Percentiles rank a stretch among this genome's conserved stretches.
Conservation (phyloP, 92 coral and sea anemone species). For the Bergia sp. region DNA sequence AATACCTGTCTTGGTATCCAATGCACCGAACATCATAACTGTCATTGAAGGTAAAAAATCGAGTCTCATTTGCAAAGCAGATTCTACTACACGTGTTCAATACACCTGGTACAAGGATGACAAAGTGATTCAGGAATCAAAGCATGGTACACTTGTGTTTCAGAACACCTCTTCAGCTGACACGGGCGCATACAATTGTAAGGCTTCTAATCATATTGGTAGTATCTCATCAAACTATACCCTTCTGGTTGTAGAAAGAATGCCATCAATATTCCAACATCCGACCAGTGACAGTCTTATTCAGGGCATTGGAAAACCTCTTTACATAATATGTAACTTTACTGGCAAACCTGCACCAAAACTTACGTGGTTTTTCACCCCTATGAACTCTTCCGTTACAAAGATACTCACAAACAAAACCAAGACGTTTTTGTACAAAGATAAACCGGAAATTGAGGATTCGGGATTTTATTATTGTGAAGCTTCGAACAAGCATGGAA, state of each 20-base stretch:
- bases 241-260: constrained; percentile 52
- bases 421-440: constrained; percentile 48
- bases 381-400: constrained; percentile 36
- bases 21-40: constrained; percentile 24
- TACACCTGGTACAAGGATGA: constrained; percentile 66
- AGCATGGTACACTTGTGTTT: constrained; percentile 46
- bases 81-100: constrained; percentile 39
- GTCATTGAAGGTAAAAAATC: constrained; percentile 45
- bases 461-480: constrained; percentile 63
- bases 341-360: constrained; percentile 65
- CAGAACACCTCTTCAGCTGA: constrained; percentile 36
- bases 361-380: constrained; percentile 63
- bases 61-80: constrained; percentile 49
- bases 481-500: constrained; percentile 63
- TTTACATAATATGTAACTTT: constrained; percentile 58
- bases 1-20: constrained; percentile 45
- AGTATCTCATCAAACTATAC: constrained; percentile 66
- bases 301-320: constrained; percentile 41
- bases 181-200: constrained; percentile 63
- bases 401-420: constrained; percentile 39
- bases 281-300: constrained; percentile 46
- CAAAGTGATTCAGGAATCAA: constrained; percentile 46
- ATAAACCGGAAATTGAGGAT: constrained; percentile 37
- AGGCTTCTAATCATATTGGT: constrained; percentile 63
- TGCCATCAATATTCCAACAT: constrained; percentile 57